These are phyloP conservation scores for Temnothorax nylanderi DNA, from an alignment of 1,140 invertebrate species.

Conservation along the genomic window DNA sequence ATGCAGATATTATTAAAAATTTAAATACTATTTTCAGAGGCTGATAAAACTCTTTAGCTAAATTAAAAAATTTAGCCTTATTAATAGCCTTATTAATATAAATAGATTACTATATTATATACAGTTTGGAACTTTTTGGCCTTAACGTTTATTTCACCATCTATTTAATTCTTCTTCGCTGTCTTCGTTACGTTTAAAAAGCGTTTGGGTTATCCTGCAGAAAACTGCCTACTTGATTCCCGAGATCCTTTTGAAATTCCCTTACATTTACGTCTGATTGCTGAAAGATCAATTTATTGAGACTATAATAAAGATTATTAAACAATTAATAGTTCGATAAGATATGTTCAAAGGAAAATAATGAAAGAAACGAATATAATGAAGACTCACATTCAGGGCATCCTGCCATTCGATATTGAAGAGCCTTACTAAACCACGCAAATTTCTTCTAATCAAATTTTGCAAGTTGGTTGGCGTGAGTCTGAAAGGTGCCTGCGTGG, in stretches of 20 bases:
- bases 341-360: neutral
- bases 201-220: conserved; percentile 82
- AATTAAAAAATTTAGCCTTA: neutral
- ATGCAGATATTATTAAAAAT: neutral
- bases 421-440: conserved; percentile 83
- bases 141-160: neutral
- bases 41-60: conserved; percentile 20
- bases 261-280: conserved; percentile 78
- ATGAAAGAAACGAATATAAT: neutral
- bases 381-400: conserved; percentile 83
- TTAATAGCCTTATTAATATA: neutral
- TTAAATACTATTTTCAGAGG: neutral
- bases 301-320: conserved; percentile 5
- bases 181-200: conserved; percentile 58
- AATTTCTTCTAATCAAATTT: conserved; percentile 82
- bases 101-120: neutral
- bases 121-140: neutral
- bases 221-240: conserved; percentile 79
- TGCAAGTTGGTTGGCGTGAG: conserved; percentile 79
- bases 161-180: neutral
- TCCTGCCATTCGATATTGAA: conserved; percentile 86
- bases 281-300: conserved; percentile 64
- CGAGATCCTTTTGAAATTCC: conserved; percentile 80
- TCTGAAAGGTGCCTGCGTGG: conserved; percentile 77
- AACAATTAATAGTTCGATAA: neutral